These are phyloP conservation scores for Thymelicus lineola DNA, from an alignment of 2,888 invertebrate species.

Conservation along the genomic window DNA sequence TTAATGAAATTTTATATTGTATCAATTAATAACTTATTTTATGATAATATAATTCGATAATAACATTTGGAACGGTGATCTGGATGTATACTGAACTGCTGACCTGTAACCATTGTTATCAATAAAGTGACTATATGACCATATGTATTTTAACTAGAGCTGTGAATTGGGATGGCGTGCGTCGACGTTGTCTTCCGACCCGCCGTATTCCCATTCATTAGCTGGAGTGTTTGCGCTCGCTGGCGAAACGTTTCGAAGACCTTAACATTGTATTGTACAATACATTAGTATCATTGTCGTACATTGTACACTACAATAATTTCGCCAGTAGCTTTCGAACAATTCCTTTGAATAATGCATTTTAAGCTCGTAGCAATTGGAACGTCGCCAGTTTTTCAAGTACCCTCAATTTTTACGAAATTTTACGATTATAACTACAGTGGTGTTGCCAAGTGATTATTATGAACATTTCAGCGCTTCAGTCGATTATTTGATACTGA, in stretches of 20 bases:
- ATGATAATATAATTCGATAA: no score
- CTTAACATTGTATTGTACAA: slow-evolving; percentile 4
- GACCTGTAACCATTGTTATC: no score
- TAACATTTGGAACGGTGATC: no score
- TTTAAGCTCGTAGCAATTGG: slow-evolving; percentile 13
- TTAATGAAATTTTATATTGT: no score
- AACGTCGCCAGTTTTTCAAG: slow-evolving; percentile 14
- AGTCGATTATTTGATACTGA: no score
- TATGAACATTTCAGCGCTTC: neutral
- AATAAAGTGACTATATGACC: no score
- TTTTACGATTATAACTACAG: neutral
- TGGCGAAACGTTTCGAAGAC: slow-evolving; percentile 15
- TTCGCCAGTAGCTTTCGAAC: slow-evolving; percentile 13
- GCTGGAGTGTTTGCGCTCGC: slow-evolving; percentile 14
- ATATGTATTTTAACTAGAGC: neutral
- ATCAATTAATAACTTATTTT: no score
- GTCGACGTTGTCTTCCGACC: neutral
- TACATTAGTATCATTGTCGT: slow-evolving; percentile 5
- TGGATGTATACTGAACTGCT: no score
- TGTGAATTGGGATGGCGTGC: neutral
- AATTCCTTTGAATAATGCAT: slow-evolving; percentile 8
- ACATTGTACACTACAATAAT: slow-evolving; percentile 12
- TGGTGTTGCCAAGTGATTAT: neutral
- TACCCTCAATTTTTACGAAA: neutral
- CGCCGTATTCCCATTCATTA: slow-evolving; percentile 17